Evolutionary conservation across 2,113 vertebrate genomes (phyloP).

Genomic region (Cryptomyrus ogoouensis): DNA sequence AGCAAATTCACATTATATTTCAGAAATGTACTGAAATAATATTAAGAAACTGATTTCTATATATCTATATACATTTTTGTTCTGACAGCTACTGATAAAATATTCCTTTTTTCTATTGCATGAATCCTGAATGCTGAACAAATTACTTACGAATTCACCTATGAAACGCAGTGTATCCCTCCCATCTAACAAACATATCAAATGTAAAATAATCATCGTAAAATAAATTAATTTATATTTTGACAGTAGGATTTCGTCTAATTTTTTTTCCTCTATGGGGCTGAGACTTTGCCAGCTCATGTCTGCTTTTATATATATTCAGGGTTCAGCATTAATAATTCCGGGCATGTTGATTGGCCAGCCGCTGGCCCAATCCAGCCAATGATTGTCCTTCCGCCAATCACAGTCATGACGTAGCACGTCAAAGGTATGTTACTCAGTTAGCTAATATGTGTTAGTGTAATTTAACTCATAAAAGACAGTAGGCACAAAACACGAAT

Average conservation of each 20-base stretch:
- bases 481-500: too few species aligned
- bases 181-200: neutral
- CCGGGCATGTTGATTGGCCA: too few species aligned
- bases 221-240: neutral
- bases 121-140: neutral
- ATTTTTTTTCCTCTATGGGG: neutral
- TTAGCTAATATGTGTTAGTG: too few species aligned
- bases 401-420: too few species aligned
- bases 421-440: too few species aligned
- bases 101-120: neutral
- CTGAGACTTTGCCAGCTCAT: neutral
- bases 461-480: too few species aligned
- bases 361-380: too few species aligned
- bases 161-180: neutral
- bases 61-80: neutral
- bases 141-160: neutral
- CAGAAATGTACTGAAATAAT: neutral
- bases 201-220: neutral
- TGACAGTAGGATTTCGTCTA: neutral
- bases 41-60: neutral
- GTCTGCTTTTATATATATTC: neutral
- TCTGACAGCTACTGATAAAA: neutral
- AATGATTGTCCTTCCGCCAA: too few species aligned
- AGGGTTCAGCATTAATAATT: too few species aligned
- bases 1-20: neutral